Percentiles rank a stretch among this genome's conserved stretches.
Evolutionary conservation across 2,797 vertebrate species (phyloP).

Genomic region (Malacoraja senta): DNA sequence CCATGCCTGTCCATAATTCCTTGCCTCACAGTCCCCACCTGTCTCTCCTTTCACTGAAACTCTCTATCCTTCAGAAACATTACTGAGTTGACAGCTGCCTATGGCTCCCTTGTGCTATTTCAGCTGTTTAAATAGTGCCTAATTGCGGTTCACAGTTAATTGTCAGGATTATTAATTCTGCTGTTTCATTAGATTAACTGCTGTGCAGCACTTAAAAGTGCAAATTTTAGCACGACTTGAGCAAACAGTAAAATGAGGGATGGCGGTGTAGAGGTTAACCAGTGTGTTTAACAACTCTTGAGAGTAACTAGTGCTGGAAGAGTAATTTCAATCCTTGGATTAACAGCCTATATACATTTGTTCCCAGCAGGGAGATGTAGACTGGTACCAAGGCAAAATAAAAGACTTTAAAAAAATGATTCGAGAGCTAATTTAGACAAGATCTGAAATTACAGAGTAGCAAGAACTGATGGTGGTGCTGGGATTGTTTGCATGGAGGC

Average conservation of each 20-base stretch:
- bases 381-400: not conserved
- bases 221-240: constrained; percentile 11
- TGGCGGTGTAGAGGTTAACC: not conserved
- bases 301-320: not conserved
- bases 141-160: constrained; percentile 20
- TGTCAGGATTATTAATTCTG: constrained; percentile 33
- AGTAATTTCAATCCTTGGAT: not conserved
- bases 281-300: not conserved
- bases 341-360: not conserved
- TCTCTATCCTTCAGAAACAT: not conserved
- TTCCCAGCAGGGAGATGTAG: not conserved
- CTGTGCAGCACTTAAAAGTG: not conserved
- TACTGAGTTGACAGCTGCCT: not conserved
- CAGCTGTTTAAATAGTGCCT: constrained; percentile 18
- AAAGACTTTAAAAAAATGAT: not conserved
- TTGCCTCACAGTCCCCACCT: not conserved
- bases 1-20: not conserved
- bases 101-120: not conserved
- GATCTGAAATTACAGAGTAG: not conserved
- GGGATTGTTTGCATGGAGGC: too few species aligned
- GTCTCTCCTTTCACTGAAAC: not conserved
- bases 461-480: not conserved
- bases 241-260: not conserved
- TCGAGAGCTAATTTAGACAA: not conserved
- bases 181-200: constrained; percentile 2